Evolutionary conservation across 2,888 invertebrate species (phyloP).

Genomic region (Pediacus dermestoides): DNA sequence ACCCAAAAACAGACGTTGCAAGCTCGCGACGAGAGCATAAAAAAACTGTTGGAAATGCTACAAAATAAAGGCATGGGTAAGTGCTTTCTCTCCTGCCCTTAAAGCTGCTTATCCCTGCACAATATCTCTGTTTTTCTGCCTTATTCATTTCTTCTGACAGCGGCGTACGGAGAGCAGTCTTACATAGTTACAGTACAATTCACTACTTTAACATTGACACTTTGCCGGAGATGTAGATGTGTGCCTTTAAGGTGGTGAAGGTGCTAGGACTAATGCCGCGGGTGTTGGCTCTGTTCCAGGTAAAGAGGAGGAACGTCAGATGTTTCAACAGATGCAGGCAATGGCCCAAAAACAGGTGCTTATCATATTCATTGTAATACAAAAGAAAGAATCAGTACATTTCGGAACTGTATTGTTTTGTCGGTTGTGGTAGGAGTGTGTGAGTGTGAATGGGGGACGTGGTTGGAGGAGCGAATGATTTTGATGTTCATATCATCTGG

Average conservation of each 20-base stretch:
- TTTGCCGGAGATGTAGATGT: constrained; percentile 33
- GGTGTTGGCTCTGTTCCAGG: constrained; percentile 64
- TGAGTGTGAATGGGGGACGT: constrained; percentile 27
- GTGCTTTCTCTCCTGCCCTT: constrained; percentile 44
- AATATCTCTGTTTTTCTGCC: constrained; percentile 15
- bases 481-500: constrained; percentile 39
- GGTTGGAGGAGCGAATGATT: constrained; percentile 35
- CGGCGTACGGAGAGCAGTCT: constrained; percentile 37
- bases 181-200: constrained; percentile 40
- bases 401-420: constrained; percentile 17
- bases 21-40: constrained; percentile 96
- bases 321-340: constrained; percentile 96
- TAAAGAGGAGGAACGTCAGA: constrained; percentile 92
- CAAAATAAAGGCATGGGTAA: constrained; percentile 96
- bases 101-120: constrained; percentile 29
- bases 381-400: too few species aligned
- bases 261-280: constrained; percentile 41
- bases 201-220: constrained; percentile 23
- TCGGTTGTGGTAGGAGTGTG: constrained; percentile 8
- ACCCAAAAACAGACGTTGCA: constrained; percentile 97
- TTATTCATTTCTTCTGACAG: constrained; percentile 21
- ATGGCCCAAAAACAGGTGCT: constrained; percentile 95
- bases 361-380: constrained; percentile 34
- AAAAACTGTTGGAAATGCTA: constrained; percentile 96
- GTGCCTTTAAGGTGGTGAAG: constrained; percentile 26